phyloP scores from a whole-genome alignment of 2,797 vertebrate species.

The Galago senegalensis region DNA sequence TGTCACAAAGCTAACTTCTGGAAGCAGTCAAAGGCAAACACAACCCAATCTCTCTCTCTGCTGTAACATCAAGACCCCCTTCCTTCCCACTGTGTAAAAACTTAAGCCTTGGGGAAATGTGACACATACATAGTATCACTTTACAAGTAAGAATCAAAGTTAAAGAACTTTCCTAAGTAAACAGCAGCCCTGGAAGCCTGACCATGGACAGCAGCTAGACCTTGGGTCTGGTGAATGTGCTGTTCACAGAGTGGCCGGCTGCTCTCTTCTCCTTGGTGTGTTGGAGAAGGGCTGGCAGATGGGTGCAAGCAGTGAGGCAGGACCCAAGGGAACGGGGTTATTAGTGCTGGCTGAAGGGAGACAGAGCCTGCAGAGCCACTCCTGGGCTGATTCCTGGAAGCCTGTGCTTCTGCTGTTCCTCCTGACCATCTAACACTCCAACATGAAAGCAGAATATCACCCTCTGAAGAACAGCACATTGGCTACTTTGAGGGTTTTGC shows the following conservation, averaged over 20 bases:
- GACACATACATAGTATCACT: not conserved
- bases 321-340: not conserved
- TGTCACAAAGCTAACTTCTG: not conserved
- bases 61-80: not conserved
- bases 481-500: not conserved
- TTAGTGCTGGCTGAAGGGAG: not conserved
- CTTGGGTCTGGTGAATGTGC: not conserved
- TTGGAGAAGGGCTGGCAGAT: not conserved
- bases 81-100: not conserved
- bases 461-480: accelerated
- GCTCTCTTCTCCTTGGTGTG: not conserved
- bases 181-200: not conserved
- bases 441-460: not conserved
- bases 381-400: not conserved
- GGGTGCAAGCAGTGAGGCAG: not conserved
- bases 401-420: not conserved
- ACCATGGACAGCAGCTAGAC: not conserved
- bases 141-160: not conserved
- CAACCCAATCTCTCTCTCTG: not conserved
- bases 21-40: constrained; percentile 28
- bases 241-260: not conserved
- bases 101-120: not conserved
- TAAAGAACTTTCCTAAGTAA: constrained; percentile 32
- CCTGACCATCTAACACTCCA: too few relatives aligned
- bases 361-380: too few relatives aligned